Conservation (phyloP, 2,797 vertebrate species). For the Microhierax caerulescens region DNA sequence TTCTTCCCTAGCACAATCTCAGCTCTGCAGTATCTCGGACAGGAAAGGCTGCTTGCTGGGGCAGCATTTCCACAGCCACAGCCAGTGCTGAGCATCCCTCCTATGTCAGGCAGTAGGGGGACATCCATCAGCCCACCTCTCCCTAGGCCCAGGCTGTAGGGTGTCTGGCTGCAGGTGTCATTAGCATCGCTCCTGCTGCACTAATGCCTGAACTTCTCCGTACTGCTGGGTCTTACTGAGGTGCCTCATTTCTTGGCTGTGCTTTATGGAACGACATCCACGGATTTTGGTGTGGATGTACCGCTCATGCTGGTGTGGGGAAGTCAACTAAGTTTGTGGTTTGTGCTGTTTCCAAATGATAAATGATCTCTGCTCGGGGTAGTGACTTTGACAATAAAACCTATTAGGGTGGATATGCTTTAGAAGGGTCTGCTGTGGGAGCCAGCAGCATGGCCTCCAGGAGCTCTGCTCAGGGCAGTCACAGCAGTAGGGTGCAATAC, state of each 20-base stretch:
- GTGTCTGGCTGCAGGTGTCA: not conserved
- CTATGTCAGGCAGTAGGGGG: not conserved
- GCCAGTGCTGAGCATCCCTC: not conserved
- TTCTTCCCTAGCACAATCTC: not conserved
- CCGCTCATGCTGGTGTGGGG: not conserved
- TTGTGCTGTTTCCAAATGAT: not conserved
- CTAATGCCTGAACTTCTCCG: not conserved
- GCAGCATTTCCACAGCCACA: not conserved
- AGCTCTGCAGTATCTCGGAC: not conserved
- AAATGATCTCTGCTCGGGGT: not conserved
- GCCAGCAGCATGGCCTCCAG: too few relatives aligned
- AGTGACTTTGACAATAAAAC: not conserved
- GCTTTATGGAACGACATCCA: not conserved
- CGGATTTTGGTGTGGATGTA: not conserved
- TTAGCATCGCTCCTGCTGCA: rapidly evolving
- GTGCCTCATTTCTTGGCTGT: not conserved
- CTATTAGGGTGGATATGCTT: too few relatives aligned
- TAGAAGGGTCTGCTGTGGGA: not conserved
- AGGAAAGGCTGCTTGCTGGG: not conserved
- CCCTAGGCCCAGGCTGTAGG: not conserved
- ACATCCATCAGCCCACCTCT: rapidly evolving
- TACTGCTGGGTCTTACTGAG: not conserved
- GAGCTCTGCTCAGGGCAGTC: not conserved
- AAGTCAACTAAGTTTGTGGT: not conserved
- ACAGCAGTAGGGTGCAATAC: not conserved